These are phyloP conservation scores for Cryptus viduatorius DNA, from an alignment of 2,888 invertebrate genomes.

Conservation along the genomic window DNA sequence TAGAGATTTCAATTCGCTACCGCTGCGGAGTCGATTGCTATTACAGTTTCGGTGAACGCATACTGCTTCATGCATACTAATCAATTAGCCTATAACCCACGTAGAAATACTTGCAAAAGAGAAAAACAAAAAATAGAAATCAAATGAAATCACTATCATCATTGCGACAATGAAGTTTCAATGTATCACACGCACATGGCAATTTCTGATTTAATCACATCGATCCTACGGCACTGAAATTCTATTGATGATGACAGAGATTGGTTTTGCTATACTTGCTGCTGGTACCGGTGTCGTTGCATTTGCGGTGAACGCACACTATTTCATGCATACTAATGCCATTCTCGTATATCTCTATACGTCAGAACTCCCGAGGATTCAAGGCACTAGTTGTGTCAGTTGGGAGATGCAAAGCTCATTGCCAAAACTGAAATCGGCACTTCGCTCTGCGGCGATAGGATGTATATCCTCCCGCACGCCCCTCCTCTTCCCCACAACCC, in stretches of 20 bases:
- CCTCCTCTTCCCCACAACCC: not conserved
- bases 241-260: conserved; percentile 42
- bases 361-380: conserved; percentile 10
- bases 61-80: conserved; percentile 34
- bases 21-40: not conserved
- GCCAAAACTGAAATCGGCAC: conserved; percentile 63
- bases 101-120: not conserved
- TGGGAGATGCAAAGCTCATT: conserved; percentile 37
- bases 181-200: conserved; percentile 21
- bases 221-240: conserved; percentile 44
- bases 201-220: conserved; percentile 55
- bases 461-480: conserved; percentile 4
- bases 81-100: not conserved
- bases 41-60: not conserved
- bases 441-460: conserved; percentile 15
- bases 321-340: conserved; percentile 33
- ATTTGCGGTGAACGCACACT: conserved; percentile 14
- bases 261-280: not conserved
- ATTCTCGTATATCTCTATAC: conserved; percentile 1
- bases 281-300: conserved; percentile 7
- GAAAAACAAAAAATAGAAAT: not conserved
- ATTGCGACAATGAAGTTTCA: not conserved
- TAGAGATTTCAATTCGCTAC: conserved; percentile 1
- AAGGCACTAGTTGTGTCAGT: not conserved
- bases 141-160: not conserved